Evolutionary conservation across 2,113 vertebrate genomes (phyloP), one percentile per base, ranked within the genome.

Genomic region (Coptodon rendalli): DNA sequence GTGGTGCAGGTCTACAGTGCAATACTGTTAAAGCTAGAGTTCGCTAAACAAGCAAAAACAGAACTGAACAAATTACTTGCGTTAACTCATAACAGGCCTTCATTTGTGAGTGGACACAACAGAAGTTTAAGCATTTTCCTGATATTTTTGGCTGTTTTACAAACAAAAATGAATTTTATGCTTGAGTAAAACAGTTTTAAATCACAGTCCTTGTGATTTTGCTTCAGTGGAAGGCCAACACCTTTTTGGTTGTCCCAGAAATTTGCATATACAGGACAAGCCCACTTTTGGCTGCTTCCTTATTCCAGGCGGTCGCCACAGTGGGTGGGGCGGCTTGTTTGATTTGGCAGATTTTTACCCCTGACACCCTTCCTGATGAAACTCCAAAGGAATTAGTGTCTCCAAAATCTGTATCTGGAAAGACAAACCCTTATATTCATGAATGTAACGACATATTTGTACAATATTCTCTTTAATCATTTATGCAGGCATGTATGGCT

Each of bases 11-110:
- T 73, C 66, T 45, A 9, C n/a, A 71, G n/a, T 43, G 38, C 66
- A 71, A 71, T 40, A 43, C 1, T 27, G 5, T 24, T 43, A 45
- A 73, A 45, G 66, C 13, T 73, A 2, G 3, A 73, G 68, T 45
- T 27, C 0, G 5, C 68, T 27, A 45, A 73, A 73, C 22, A 45
- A 73, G 38, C n/a, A 73, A 73, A 73, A 17, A 45, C 13, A 73
- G 8, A 73, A 27, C 3, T 38, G 19, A 38, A 38, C 27, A 45
- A 73, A 17, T 16, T 0, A 45, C 22, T 45, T 73, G 13, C 0
- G 1, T 45, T 73, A 73, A 45, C 5, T 73, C 22, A 16, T 71
- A 24, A 43, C 12, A 16, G n/a, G 66, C 38, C 38, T 71, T 71
- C 38, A 0, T 66, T n/a, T 66, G 10, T 38, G 12, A 38, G 17